Base-by-base conservation (phyloP, 2,113 vertebrate genomes). In the Fulica atra region DNA sequence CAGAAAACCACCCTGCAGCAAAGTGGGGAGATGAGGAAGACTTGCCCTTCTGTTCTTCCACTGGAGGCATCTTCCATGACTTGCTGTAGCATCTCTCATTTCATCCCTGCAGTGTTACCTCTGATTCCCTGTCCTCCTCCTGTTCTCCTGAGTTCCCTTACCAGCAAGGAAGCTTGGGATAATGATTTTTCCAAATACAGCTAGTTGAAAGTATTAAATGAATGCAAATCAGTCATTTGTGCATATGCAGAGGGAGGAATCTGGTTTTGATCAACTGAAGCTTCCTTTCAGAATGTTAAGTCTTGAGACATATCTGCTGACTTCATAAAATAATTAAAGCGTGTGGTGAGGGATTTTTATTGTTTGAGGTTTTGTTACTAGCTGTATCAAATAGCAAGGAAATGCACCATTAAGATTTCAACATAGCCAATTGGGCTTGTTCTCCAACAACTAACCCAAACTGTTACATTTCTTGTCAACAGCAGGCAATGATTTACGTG, bases 361-460 rank as follows among this genome's bases (percentile, higher is more conserved):
- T 90, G 53, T 76, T 86, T 36, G 23, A 36, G 13, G 0, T 0
- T 40, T 81, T 86, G 88, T 92, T 69, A 72, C 24, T 74, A 54
- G 38, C 57, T 85, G 31, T 77, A 82, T 57, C 54, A 68, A 79
- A 89, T 35, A 81, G 51, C 40, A 89, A 56, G 66, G 87, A 76
- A 84, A 88, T 85, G n/a, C 36, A 85, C 24, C 81, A 69, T 69
- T 92, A 85, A 86, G 59, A 81, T 76, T 85, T 95, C 84, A 85
- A 10, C 66, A 66, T 14, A 42, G 1, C 46, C 80, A 93, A 2
- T 40, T 88, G 71, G 46, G 46, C 36, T 6, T 9, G 23, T 20
- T 84, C 54, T 85, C 36, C 66, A 79, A 61, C 23, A 88, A 19
- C 40, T 50, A 61, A 81, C 42, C 28, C 71, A 83, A 90, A 77